Evolutionary conservation across 1,140 invertebrate species (phyloP).

Genomic region (Heliconius nattereri): DNA sequence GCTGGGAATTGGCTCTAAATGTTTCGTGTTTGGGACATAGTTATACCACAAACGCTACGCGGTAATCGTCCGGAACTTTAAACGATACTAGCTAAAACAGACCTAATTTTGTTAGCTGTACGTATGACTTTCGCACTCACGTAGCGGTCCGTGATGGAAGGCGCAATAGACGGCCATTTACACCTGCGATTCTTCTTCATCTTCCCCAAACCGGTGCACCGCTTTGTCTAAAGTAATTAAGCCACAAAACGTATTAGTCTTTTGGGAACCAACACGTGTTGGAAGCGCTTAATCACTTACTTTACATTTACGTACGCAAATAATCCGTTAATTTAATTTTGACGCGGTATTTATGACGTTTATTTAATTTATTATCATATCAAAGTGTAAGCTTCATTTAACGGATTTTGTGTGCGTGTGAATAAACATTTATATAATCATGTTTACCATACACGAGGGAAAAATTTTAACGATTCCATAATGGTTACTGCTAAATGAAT

Average conservation of each 20-base stretch:
- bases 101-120: slow-evolving; percentile 57
- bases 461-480: slow-evolving; percentile 65
- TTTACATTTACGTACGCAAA: slow-evolving; percentile 76
- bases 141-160: slow-evolving; percentile 61
- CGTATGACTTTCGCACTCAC: slow-evolving; percentile 51
- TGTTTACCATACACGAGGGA: slow-evolving; percentile 67
- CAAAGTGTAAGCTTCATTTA: slow-evolving; percentile 73
- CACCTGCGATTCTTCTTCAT: slow-evolving; percentile 78
- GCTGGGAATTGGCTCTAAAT: slow-evolving; percentile 76
- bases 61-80: slow-evolving; percentile 57
- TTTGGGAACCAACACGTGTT: slow-evolving; percentile 75
- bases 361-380: slow-evolving; percentile 79
- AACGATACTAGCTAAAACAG: slow-evolving; percentile 49
- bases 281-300: slow-evolving; percentile 78
- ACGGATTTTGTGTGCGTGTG: slow-evolving; percentile 68
- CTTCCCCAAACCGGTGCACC: slow-evolving; percentile 73
- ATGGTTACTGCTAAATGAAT: slow-evolving; percentile 58
- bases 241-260: slow-evolving; percentile 77
- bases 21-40: slow-evolving; percentile 68
- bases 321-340: slow-evolving; percentile 78
- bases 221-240: slow-evolving; percentile 79
- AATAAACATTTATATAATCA: slow-evolving; percentile 72
- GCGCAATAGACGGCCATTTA: slow-evolving; percentile 71
- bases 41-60: slow-evolving; percentile 65
- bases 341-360: slow-evolving; percentile 70